Conservation (phyloP, 2,888 invertebrate species). For the Apodemia duryi region DNA sequence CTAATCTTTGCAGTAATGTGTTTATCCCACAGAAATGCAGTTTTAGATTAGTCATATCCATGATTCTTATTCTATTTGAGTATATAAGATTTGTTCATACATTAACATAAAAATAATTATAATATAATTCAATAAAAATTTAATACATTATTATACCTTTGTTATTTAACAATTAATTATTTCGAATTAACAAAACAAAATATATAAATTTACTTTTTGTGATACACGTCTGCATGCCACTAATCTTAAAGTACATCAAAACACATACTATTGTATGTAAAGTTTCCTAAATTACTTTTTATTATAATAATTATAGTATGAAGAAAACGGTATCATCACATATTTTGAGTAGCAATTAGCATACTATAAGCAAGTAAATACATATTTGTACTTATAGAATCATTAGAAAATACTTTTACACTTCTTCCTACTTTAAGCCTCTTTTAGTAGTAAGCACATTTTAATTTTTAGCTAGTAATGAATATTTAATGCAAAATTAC, state of each 20-base stretch:
- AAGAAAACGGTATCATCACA: conserved; percentile 3
- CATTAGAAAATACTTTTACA: too few relatives aligned
- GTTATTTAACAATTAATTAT: neutral
- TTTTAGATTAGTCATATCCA: neutral
- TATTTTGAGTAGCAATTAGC: neutral
- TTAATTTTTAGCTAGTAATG: too few relatives aligned
- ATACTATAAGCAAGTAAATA: too few relatives aligned
- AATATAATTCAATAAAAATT: conserved; percentile 6
- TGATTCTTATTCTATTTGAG: conserved; percentile 54
- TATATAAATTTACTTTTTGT: conserved; percentile 9
- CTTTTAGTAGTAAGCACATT: too few relatives aligned
- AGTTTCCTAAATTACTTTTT: conserved; percentile 18
- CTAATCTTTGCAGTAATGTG: neutral
- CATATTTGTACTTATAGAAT: too few relatives aligned
- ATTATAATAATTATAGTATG: conserved; percentile 17
- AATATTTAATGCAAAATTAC: too few relatives aligned
- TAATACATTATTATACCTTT: neutral
- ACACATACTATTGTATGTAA: conserved; percentile 4
- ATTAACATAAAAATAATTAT: conserved; percentile 13
- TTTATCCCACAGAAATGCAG: neutral
- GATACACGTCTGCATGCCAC: neutral
- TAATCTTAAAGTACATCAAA: neutral
- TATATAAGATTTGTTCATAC: conserved; percentile 68
- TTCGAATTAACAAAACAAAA: neutral
- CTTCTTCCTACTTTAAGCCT: too few relatives aligned